Conservation (phyloP, 2,888 invertebrate species). For the Zootermopsis nevadensis region DNA sequence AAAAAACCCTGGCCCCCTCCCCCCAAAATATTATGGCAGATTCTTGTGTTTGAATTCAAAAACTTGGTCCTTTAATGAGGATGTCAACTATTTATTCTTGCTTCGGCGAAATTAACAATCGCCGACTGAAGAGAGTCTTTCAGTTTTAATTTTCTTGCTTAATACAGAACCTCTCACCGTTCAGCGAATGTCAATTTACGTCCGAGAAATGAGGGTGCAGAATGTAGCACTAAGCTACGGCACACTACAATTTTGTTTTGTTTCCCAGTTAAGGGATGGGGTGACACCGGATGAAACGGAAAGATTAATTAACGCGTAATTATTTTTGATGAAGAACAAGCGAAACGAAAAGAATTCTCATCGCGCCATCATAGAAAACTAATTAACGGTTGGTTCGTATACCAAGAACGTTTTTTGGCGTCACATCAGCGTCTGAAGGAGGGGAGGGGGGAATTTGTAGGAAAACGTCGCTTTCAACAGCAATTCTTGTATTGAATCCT, state of each 20-base stretch:
- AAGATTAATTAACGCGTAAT: constrained; percentile 52
- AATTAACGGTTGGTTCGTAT: constrained; percentile 29
- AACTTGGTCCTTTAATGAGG: too few species aligned
- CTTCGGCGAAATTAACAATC: constrained; percentile 3
- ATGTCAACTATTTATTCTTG: too few species aligned
- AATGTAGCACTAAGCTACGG: not conserved
- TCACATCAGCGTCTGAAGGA: not conserved
- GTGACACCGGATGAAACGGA: constrained; percentile 43
- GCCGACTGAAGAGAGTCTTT: not conserved
- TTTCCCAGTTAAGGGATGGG: constrained; percentile 49
- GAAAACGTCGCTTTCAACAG: not conserved
- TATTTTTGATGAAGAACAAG: constrained; percentile 46
- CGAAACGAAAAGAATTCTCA: not conserved
- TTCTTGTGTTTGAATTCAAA: too few species aligned
- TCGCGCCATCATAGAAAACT: constrained; percentile 30
- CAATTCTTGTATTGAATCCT: not conserved
- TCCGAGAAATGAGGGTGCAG: not conserved
- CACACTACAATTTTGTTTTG: constrained; percentile 54
- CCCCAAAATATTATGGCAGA: too few species aligned
- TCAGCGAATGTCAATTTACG: constrained; percentile 26
- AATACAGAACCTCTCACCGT: not conserved
- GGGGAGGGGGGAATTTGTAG: not conserved
- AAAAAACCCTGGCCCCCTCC: too few species aligned
- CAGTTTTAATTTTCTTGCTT: not conserved
- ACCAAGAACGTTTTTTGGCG: not conserved